Conservation (phyloP, 92 coral and sea anemone species). For the Virgularia gustaviana region DNA sequence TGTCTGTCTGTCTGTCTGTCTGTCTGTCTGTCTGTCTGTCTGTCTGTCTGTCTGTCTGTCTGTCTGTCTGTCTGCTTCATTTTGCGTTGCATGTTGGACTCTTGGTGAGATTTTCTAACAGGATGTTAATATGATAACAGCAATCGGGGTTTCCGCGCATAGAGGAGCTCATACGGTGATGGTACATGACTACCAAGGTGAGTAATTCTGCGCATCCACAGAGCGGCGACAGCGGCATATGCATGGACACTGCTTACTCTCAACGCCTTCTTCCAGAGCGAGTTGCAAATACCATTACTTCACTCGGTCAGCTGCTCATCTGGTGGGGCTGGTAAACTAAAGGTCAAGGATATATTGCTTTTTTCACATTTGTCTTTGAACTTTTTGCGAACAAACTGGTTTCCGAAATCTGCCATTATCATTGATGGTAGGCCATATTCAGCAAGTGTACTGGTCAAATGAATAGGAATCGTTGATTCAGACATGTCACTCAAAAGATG, state of each 20-base stretch:
- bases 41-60: too few species aligned
- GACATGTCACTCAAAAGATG: conserved; percentile 48
- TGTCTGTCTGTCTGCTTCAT: too few species aligned
- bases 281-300: conserved; percentile 44
- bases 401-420: conserved; percentile 36
- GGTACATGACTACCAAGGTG: conserved; percentile 43
- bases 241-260: conserved; percentile 47
- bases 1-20: too few species aligned
- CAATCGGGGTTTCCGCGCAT: background rate
- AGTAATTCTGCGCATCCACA: conserved; percentile 54
- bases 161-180: conserved; percentile 18
- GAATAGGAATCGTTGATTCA: conserved; percentile 45
- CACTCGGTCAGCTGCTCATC: conserved; percentile 49
- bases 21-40: too few species aligned
- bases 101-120: too few species aligned
- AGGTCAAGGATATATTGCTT: conserved; percentile 32
- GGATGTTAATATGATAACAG: too few species aligned
- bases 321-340: conserved; percentile 56
- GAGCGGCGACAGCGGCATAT: too few species aligned
- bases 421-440: conserved; percentile 46
- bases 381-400: conserved; percentile 41
- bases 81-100: too few species aligned
- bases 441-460: conserved; percentile 44
- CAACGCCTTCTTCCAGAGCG: conserved; percentile 47
- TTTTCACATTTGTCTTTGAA: conserved; percentile 45